These are phyloP conservation scores for Acronicta leporina DNA, from an alignment of 2,888 invertebrate species.

Conservation along the genomic window DNA sequence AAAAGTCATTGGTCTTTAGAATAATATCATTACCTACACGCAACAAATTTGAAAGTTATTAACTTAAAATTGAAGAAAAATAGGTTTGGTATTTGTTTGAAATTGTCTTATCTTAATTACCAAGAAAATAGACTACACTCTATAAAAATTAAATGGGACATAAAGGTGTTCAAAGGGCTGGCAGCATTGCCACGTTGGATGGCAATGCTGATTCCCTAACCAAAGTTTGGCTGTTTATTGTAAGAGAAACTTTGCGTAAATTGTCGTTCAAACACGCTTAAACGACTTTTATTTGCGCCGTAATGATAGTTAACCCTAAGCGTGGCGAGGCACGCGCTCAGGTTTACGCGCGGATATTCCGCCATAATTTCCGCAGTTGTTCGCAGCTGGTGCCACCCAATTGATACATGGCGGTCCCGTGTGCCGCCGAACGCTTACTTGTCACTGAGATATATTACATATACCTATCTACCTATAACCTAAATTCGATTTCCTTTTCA, in stretches of 20 bases:
- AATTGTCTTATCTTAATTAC: too few species aligned
- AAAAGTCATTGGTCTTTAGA: too few species aligned
- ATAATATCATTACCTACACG: too few species aligned
- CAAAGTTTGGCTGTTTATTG: background rate
- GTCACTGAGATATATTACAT: slow-evolving; percentile 19
- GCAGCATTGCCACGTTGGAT: too few species aligned
- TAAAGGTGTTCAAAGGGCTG: too few species aligned
- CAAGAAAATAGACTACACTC: too few species aligned
- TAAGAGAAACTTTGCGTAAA: background rate
- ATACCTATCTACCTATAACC: background rate
- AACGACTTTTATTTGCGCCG: background rate
- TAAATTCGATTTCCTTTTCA: slow-evolving; percentile 13
- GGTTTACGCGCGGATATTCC: slow-evolving; percentile 9
- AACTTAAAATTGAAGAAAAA: too few species aligned
- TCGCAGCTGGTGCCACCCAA: slow-evolving; percentile 40
- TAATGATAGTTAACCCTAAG: slow-evolving; percentile 4
- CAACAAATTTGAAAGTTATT: too few species aligned
- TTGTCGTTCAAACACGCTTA: background rate
- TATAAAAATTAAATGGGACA: too few species aligned
- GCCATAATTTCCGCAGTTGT: slow-evolving; percentile 27
- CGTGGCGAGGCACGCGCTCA: background rate
- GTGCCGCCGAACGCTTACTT: slow-evolving; percentile 16
- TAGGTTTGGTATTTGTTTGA: too few species aligned
- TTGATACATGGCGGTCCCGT: slow-evolving; percentile 35
- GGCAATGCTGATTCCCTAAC: too few species aligned